phyloP scores from a whole-genome alignment of 2,888 invertebrate species.

The Malachius bipustulatus region DNA sequence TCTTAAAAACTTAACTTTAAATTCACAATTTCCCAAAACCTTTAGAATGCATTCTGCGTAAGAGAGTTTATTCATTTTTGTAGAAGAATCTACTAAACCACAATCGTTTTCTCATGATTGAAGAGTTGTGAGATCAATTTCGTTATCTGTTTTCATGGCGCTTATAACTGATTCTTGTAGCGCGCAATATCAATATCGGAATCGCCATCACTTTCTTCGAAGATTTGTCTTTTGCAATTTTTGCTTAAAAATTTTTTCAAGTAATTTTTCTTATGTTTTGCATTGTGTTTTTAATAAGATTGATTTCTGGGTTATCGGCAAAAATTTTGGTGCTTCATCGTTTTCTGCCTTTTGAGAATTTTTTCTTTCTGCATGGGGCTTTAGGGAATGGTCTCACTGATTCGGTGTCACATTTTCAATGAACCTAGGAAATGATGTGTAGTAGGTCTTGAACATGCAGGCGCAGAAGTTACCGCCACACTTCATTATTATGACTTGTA shows the following conservation, averaged over 20 bases:
- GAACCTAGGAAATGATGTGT: too few relatives aligned
- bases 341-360: not conserved
- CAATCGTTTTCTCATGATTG: not conserved
- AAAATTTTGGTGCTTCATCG: not conserved
- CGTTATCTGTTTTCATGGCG: not conserved
- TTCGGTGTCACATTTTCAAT: too few relatives aligned
- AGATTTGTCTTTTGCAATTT: not conserved
- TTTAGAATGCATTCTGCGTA: constrained; percentile 1
- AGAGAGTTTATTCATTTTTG: constrained; percentile 2
- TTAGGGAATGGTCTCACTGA: not conserved
- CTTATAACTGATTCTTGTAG: not conserved
- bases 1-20: not conserved
- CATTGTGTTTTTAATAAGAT: not conserved
- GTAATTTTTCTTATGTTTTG: not conserved
- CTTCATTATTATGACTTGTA: too few relatives aligned
- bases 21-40: not conserved
- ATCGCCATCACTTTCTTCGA: constrained; percentile 1
- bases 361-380: not conserved
- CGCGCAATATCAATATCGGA: not conserved
- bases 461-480: too few relatives aligned
- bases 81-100: constrained; percentile 1
- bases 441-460: too few relatives aligned
- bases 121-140: not conserved
- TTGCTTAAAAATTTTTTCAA: constrained; percentile 1
- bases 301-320: not conserved